These are phyloP conservation scores for Achlya flavicornis DNA, from an alignment of 2,888 invertebrate genomes.

Conservation along the genomic window DNA sequence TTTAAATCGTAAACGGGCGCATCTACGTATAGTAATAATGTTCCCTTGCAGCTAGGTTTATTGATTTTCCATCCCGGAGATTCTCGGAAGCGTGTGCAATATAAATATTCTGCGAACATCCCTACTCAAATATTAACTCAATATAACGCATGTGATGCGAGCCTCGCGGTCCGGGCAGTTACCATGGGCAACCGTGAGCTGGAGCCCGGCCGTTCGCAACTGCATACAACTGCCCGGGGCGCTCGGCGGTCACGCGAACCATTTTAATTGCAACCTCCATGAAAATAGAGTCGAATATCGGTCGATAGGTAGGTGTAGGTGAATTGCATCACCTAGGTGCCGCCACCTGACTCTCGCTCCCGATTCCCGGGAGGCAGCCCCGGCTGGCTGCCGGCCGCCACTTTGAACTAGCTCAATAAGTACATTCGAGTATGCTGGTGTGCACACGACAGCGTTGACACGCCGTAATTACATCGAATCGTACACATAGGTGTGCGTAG, in stretches of 20 bases:
- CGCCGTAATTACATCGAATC: conserved; percentile 57
- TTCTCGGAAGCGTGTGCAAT: conserved; percentile 45
- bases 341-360: conserved; percentile 57
- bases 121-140: conserved; percentile 65
- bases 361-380: conserved; percentile 34
- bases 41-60: conserved; percentile 28
- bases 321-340: conserved; percentile 54
- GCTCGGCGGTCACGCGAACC: conserved; percentile 22
- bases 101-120: conserved; percentile 58
- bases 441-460: conserved; percentile 58
- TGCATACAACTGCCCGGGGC: conserved; percentile 45
- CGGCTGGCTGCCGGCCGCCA: conserved; percentile 46
- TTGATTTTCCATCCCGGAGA: conserved; percentile 51
- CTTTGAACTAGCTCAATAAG: conserved; percentile 52
- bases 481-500: conserved; percentile 19
- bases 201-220: conserved; percentile 44
- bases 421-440: conserved; percentile 37
- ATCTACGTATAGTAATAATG: conserved; percentile 36
- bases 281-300: conserved; percentile 42
- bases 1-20: conserved; percentile 24
- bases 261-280: conserved; percentile 31
- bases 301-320: conserved; percentile 43
- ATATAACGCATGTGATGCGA: conserved; percentile 55
- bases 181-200: conserved; percentile 57
- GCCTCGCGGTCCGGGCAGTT: conserved; percentile 50